A percentile compares a stretch with the other conserved stretches of the same genome.
phyloP scores from a whole-genome alignment of 2,797 vertebrate species.

The Enteromius trimaculatus region DNA sequence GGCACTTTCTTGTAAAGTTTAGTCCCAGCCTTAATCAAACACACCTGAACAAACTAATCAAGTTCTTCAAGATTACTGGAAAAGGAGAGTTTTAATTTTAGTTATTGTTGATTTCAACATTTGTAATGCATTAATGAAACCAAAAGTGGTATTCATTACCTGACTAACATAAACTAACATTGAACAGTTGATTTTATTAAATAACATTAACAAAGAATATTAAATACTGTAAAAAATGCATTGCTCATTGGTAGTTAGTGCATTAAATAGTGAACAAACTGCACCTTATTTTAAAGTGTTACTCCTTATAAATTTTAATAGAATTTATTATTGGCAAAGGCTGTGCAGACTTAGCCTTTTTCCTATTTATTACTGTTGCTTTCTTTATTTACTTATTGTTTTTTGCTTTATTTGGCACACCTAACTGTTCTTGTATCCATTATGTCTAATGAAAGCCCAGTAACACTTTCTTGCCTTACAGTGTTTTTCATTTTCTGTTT shows the following conservation, averaged over 20 bases:
- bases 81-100: neutral
- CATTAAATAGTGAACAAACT: neutral
- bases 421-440: conserved; percentile 47
- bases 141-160: too few relatives aligned
- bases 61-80: neutral
- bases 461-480: conserved; percentile 47
- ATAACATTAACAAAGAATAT: too few relatives aligned
- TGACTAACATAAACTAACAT: too few relatives aligned
- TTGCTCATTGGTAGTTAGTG: neutral
- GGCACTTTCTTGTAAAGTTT: neutral
- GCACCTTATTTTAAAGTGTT: too few relatives aligned
- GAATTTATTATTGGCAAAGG: conserved; percentile 1
- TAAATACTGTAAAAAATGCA: too few relatives aligned
- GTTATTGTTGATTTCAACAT: too few relatives aligned
- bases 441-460: conserved; percentile 55
- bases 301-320: neutral
- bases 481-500: conserved; percentile 26
- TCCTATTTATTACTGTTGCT: conserved; percentile 12
- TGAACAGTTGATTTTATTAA: too few relatives aligned
- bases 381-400: conserved; percentile 18
- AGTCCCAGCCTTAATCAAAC: too few relatives aligned
- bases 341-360: neutral
- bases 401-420: conserved; percentile 43
- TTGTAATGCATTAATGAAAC: too few relatives aligned
- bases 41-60: too few relatives aligned